Evolutionary conservation across 2,888 invertebrate species (phyloP), one percentile per base, ranked within the genome.

Genomic region (Pyrrhosoma nymphula): DNA sequence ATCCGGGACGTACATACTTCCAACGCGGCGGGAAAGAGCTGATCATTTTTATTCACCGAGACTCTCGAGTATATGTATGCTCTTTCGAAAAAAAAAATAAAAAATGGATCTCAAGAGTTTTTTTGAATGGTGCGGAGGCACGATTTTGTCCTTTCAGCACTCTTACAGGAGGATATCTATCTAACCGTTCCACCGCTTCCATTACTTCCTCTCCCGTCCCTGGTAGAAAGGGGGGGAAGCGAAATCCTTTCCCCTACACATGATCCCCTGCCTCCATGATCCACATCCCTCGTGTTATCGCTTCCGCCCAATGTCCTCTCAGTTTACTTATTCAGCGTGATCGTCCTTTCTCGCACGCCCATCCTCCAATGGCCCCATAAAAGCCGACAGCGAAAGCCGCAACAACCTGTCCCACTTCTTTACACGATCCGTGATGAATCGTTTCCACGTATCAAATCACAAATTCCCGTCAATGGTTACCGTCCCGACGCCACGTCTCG

Each of bases 311-410:
- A 69, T 69, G 69, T 3, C 69, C 69, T 10, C 69, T 23, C 26
- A 26, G 69, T 69, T 69, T 69, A 69, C 69, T 69, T 69, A 69
- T 69, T 69, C 69, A 69, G 69, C 69, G 69, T 26, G 69, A 69
- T 69, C 69, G 69, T 20, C 69, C 69, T 3, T 10, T 69, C 23
- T 60, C 69, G n/a, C 23, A 26, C 69, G n/a, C 69, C 16, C 60
- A 26, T n/a, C n/a, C 60, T 60, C 60, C 69, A 8, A 69, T 26
- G 69, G 4, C 69, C 69, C 20, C 60, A 60, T 60, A 60, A 60
- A 60, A 60, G 69, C 26, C n/a, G 26, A 26, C 69, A 26, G 69
- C 10, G n/a, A 69, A 69, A 69, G 69, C 69, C 69, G 12, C 23
- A 26, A 69, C 69, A 69, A 69, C 69, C 69, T 23, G 23, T 26